Evolutionary conservation across 2,888 invertebrate species (phyloP).

Genomic region (Herminia tarsipennalis): DNA sequence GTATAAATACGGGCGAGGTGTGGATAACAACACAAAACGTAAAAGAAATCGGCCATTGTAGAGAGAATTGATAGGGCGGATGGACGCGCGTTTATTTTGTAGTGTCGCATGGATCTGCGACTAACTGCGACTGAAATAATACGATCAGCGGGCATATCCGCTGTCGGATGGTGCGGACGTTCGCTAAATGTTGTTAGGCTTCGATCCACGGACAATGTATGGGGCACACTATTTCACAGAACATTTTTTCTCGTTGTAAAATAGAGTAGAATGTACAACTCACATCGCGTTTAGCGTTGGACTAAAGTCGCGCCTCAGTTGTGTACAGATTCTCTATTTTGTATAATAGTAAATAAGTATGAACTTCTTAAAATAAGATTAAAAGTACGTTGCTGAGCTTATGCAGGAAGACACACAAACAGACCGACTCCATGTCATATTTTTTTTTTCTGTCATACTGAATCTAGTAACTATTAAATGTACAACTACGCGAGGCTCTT

Average conservation of each 20-base stretch:
- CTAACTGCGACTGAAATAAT: conserved; percentile 30
- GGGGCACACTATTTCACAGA: neutral
- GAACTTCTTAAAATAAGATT: no score
- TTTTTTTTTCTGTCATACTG: no score
- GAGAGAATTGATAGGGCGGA: conserved; percentile 14
- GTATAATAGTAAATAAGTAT: no score
- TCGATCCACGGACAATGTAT: conserved; percentile 16
- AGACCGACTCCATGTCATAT: no score
- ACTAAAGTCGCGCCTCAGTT: no score
- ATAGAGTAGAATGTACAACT: neutral
- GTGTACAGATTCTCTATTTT: no score
- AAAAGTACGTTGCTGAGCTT: no score
- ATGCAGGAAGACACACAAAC: no score
- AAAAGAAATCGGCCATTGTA: conserved; percentile 16
- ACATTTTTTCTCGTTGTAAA: neutral
- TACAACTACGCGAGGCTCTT: no score
- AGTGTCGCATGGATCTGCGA: conserved; percentile 8
- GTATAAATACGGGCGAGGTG: conserved; percentile 14
- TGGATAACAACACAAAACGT: conserved; percentile 23
- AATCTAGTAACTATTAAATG: no score
- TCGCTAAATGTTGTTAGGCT: conserved; percentile 26
- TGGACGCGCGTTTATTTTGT: conserved; percentile 24
- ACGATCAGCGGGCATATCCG: conserved; percentile 20
- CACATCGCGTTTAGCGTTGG: no score
- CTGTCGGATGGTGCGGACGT: conserved; percentile 14